These are phyloP conservation scores for Bombus difficillimus DNA, from an alignment of 1,140 invertebrate species.

Conservation along the genomic window DNA sequence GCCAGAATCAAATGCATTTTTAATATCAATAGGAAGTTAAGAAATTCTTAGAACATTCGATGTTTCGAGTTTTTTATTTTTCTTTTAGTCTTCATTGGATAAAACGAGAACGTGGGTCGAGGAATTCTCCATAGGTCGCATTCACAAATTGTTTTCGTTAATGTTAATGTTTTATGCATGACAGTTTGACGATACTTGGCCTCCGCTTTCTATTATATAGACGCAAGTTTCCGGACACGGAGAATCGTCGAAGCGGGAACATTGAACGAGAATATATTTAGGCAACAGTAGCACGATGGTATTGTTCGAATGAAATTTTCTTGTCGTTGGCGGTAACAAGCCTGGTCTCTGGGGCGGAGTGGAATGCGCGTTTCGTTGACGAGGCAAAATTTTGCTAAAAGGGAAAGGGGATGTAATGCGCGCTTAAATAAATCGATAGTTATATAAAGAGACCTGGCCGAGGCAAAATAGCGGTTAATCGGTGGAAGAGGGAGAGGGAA, in stretches of 20 bases:
- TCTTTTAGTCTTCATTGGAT: too few species aligned
- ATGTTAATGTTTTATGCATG: conserved; percentile 17
- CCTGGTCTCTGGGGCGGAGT: not conserved
- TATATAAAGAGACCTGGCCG: conserved; percentile 11
- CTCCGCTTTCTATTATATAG: not conserved
- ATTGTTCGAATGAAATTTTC: conserved; percentile 4
- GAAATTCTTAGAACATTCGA: too few species aligned
- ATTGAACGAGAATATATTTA: not conserved
- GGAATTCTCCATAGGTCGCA: not conserved
- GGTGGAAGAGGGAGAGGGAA: conserved; percentile 19
- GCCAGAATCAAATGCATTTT: too few species aligned
- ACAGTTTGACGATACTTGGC: not conserved
- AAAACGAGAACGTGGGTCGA: too few species aligned
- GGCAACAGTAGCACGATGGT: not conserved
- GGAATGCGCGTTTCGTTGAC: conserved; percentile 4
- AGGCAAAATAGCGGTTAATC: conserved; percentile 42
- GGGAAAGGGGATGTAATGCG: not conserved
- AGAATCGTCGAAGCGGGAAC: not conserved
- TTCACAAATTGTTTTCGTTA: conserved; percentile 1
- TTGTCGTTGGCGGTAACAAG: not conserved
- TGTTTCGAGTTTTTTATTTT: too few species aligned
- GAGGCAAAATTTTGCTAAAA: conserved; percentile 14
- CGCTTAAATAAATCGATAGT: conserved; percentile 42
- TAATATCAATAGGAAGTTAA: too few species aligned
- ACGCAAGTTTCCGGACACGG: not conserved